Percentiles rank a stretch among this genome's conserved stretches.
Conservation (phyloP, 1,140 invertebrate genomes). For the Drosophila sproati region DNA sequence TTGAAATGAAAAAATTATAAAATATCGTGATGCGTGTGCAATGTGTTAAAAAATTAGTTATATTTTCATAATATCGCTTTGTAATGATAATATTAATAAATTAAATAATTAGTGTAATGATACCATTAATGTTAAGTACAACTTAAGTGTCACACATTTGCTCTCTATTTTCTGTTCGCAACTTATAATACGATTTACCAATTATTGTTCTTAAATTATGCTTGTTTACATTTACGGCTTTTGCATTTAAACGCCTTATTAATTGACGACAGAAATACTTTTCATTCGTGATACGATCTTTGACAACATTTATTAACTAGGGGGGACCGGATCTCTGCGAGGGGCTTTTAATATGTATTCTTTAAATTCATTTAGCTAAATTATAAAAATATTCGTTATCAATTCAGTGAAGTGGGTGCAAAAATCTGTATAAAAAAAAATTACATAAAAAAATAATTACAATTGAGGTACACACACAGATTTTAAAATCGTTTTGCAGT, state of each 20-base stretch:
- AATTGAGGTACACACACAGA: constrained; percentile 82
- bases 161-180: constrained; percentile 19
- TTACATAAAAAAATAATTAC: constrained; percentile 73
- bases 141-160: constrained; percentile 58
- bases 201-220: constrained; percentile 37
- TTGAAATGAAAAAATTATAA: constrained; percentile 77
- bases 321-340: constrained; percentile 40
- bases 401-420: constrained; percentile 51
- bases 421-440: constrained; percentile 47
- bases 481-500: constrained; percentile 73
- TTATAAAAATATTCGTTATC: constrained; percentile 64
- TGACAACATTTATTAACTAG: constrained; percentile 73
- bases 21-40: constrained; percentile 57
- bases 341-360: constrained; percentile 24
- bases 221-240: constrained; percentile 26
- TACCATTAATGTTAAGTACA: constrained; percentile 54
- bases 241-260: constrained; percentile 32
- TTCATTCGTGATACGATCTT: constrained; percentile 39
- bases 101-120: constrained; percentile 64
- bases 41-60: constrained; percentile 67
- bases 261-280: constrained; percentile 52
- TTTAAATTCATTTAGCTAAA: constrained; percentile 77
- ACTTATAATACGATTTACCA: constrained; percentile 31
- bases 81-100: constrained; percentile 65
- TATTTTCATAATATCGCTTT: constrained; percentile 32